Evolutionary conservation across 2,888 invertebrate species (phyloP).

Genomic region (Eristalis pertinax): DNA sequence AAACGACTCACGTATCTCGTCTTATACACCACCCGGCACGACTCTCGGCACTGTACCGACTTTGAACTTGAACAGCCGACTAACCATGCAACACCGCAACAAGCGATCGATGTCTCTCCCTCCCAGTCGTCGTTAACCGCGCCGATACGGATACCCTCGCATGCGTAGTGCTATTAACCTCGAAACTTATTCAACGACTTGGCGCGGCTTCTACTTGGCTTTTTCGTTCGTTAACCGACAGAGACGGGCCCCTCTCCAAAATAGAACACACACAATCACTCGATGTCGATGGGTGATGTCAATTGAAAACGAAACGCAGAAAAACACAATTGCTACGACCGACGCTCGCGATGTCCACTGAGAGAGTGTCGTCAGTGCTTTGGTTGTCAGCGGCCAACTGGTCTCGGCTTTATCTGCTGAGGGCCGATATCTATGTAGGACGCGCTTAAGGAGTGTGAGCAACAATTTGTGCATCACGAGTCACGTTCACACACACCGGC

Average conservation of each 20-base stretch:
- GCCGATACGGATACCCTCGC: slow-evolving; percentile 7
- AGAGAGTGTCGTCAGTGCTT: not conserved
- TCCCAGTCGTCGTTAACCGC: not conserved
- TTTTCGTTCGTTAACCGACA: not conserved
- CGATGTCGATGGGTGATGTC: not conserved
- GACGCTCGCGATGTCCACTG: not conserved
- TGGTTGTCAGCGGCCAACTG: not conserved
- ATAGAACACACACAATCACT: too few relatives aligned
- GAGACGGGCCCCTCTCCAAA: not conserved
- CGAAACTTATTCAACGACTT: not conserved
- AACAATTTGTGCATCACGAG: slow-evolving; percentile 33
- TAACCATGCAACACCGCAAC: not conserved
- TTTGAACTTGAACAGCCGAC: slow-evolving; percentile 35
- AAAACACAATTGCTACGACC: not conserved
- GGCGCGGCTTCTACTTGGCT: not conserved
- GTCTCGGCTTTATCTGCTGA: slow-evolving; percentile 9
- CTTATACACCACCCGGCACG: not conserved
- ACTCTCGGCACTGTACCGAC: slow-evolving; percentile 5
- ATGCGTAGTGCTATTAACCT: slow-evolving; percentile 27
- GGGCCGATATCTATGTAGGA: not conserved
- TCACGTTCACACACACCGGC: slow-evolving; percentile 16
- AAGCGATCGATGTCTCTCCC: not conserved
- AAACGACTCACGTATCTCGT: not conserved
- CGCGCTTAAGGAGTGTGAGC: not conserved
- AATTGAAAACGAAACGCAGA: not conserved